Conservation (phyloP, 2,797 vertebrate species). For the Sebastes wilsoni region DNA sequence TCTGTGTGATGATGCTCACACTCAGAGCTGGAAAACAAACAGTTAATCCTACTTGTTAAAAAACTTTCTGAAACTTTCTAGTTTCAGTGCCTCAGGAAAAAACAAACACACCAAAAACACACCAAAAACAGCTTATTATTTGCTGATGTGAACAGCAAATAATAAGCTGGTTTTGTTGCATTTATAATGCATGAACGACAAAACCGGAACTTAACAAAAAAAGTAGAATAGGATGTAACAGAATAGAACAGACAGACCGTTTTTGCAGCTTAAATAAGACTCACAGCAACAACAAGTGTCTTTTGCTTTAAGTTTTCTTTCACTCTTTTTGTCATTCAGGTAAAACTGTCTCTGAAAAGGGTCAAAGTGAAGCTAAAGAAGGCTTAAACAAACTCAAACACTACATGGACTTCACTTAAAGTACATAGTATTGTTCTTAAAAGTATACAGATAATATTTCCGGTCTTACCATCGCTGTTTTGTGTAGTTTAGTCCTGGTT, state of each 20-base stretch:
- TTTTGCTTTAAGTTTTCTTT: background rate
- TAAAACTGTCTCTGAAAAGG: conserved; percentile 21
- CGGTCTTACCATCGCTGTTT: conserved; percentile 26
- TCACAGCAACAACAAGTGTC: background rate
- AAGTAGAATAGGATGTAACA: background rate
- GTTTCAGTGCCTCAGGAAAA: background rate
- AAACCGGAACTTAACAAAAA: background rate
- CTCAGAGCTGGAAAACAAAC: conserved; percentile 48
- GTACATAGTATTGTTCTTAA: rapidly evolving
- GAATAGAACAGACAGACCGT: background rate
- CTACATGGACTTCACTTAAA: background rate
- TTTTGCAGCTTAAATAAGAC: background rate
- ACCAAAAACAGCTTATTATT: background rate
- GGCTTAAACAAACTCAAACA: background rate
- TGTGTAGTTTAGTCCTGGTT: background rate
- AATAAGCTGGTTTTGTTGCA: too few species aligned
- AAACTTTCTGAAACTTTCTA: background rate
- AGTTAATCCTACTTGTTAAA: background rate
- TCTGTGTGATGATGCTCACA: background rate
- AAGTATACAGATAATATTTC: background rate
- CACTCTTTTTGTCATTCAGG: conserved; percentile 27
- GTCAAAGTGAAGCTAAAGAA: background rate
- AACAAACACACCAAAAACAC: background rate
- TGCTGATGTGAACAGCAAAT: too few species aligned
- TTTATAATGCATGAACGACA: background rate